A percentile compares a stretch with the other conserved stretches of the same genome.
phyloP scores from a whole-genome alignment of 2,888 invertebrate genomes.

The Priocnemis perturbator region DNA sequence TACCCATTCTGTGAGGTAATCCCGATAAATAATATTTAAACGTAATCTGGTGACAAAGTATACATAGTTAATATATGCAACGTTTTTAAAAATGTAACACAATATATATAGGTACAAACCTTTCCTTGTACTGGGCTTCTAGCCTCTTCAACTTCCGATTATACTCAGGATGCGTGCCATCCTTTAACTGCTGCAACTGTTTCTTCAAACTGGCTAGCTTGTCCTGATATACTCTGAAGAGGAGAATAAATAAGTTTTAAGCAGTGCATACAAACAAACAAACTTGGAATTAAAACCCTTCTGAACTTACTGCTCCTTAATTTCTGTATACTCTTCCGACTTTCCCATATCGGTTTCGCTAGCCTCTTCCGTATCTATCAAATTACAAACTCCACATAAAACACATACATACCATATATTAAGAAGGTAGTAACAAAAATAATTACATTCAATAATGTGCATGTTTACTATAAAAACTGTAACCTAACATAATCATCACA shows the following conservation, averaged over 20 bases:
- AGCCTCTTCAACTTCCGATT: constrained; percentile 87
- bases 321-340: constrained; percentile 87
- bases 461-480: background rate
- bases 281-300: constrained; percentile 5
- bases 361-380: constrained; percentile 94
- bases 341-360: constrained; percentile 95
- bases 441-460: background rate
- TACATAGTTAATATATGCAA: background rate
- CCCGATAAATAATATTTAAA: constrained; percentile 85
- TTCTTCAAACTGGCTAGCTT: constrained; percentile 92
- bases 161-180: constrained; percentile 91
- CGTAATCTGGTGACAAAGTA: constrained; percentile 75
- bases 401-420: background rate
- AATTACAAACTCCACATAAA: constrained; percentile 25
- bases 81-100: background rate
- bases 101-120: constrained; percentile 74
- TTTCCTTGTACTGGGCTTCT: constrained; percentile 88
- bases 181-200: constrained; percentile 91
- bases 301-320: constrained; percentile 87
- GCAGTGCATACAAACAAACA: background rate
- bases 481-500: constrained; percentile 11
- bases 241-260: background rate
- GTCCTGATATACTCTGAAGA: constrained; percentile 89
- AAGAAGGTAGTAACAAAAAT: background rate
- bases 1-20: constrained; percentile 90